Conservation (phyloP, 2,888 invertebrate genomes). For the Drosophila kambysellisi region DNA sequence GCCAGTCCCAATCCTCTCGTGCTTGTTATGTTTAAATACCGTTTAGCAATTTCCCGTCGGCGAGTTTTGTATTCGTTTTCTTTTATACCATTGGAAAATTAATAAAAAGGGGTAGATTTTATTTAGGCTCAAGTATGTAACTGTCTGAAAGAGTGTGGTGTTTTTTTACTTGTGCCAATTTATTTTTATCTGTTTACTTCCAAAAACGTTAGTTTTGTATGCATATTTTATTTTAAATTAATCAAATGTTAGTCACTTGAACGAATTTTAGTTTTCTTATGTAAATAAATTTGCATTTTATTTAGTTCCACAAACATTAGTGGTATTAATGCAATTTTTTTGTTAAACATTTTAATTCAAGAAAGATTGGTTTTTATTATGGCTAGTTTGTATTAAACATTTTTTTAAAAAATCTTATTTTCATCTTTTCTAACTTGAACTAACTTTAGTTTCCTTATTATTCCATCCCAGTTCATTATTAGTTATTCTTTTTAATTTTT, state of each 20-base stretch:
- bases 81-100: conserved; percentile 4
- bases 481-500: background rate
- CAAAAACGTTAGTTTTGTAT: too few relatives aligned
- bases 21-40: conserved; percentile 77
- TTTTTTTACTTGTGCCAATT: background rate
- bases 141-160: background rate
- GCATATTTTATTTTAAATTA: background rate
- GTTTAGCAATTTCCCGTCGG: conserved; percentile 82
- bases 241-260: background rate
- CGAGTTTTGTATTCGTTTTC: conserved; percentile 39
- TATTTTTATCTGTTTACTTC: background rate
- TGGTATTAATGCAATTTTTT: background rate
- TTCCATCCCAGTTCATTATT: background rate
- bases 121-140: background rate
- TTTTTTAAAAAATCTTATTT: too few relatives aligned
- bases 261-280: background rate
- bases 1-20: conserved; percentile 24
- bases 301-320: background rate
- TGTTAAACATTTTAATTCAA: background rate
- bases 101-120: background rate
- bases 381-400: background rate
- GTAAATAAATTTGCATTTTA: too few relatives aligned
- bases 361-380: background rate
- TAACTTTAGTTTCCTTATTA: background rate
- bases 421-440: background rate